A percentile compares a stretch with the other conserved stretches of the same genome.
Conservation (phyloP, 2,888 invertebrate genomes). For the Pycnomerus fuliginosus region DNA sequence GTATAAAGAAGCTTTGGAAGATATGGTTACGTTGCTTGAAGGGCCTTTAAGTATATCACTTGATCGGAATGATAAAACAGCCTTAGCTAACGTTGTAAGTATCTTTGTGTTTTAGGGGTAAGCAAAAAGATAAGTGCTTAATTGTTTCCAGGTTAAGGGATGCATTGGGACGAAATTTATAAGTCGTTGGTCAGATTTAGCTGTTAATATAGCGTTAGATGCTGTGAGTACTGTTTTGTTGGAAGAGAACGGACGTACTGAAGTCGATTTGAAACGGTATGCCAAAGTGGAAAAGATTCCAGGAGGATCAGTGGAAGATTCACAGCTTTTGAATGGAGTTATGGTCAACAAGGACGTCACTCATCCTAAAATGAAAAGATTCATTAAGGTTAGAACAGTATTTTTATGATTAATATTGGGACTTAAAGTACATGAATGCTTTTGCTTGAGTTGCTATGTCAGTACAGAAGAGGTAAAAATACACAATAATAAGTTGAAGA, state of each 20-base stretch:
- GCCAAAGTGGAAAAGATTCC: constrained; percentile 95
- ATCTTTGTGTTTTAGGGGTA: constrained; percentile 5
- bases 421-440: too few relatives aligned
- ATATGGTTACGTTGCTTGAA: constrained; percentile 79
- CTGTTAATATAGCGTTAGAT: constrained; percentile 92
- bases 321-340: constrained; percentile 86
- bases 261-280: constrained; percentile 98
- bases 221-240: constrained; percentile 90
- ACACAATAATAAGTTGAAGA: too few relatives aligned
- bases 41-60: constrained; percentile 80
- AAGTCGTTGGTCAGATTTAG: constrained; percentile 92
- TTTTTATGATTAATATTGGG: too few relatives aligned
- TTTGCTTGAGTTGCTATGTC: too few relatives aligned
- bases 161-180: constrained; percentile 98
- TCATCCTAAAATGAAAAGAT: constrained; percentile 94
- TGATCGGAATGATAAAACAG: constrained; percentile 76
- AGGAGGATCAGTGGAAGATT: constrained; percentile 94
- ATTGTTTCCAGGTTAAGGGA: constrained; percentile 64
- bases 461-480: too few relatives aligned
- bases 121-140: neutral
- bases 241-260: constrained; percentile 85
- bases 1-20: constrained; percentile 93
- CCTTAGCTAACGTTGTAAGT: constrained; percentile 82
- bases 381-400: constrained; percentile 75
- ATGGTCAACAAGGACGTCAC: constrained; percentile 99